Evolutionary conservation across 2,113 vertebrate genomes (phyloP).

Genomic region (Otolemur garnettii): DNA sequence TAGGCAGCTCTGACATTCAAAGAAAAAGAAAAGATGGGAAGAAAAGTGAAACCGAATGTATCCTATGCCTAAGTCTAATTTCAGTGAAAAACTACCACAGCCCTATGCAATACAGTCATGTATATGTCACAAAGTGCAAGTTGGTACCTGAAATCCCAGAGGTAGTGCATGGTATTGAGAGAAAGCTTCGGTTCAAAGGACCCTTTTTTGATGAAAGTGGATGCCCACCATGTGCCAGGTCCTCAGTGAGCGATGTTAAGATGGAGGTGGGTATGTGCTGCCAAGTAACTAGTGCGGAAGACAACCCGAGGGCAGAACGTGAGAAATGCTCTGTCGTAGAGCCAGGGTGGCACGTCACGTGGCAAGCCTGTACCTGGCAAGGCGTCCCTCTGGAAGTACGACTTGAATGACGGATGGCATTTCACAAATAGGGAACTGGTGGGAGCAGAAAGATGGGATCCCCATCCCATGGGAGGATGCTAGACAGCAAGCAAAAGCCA

Average conservation of each 20-base stretch:
- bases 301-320: rapidly evolving
- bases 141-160: neutral
- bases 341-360: neutral
- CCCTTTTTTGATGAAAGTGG: neutral
- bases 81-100: neutral
- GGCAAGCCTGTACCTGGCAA: too few relatives aligned
- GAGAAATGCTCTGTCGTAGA: too few relatives aligned
- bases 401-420: neutral
- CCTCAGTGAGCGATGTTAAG: neutral
- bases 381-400: neutral
- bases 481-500: neutral
- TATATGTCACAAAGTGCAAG: neutral
- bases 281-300: too few relatives aligned
- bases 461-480: too few relatives aligned
- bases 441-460: neutral
- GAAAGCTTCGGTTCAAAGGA: neutral
- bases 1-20: neutral
- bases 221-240: neutral
- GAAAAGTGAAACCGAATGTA: slow-evolving; percentile 13
- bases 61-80: neutral
- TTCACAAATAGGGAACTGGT: neutral
- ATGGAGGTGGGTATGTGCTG: neutral
- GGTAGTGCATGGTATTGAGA: neutral
- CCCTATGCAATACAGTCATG: neutral
- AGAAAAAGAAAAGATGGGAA: neutral